Base-by-base conservation (phyloP, 1,140 invertebrate genomes). In the Chionoecetes opilio region DNA sequence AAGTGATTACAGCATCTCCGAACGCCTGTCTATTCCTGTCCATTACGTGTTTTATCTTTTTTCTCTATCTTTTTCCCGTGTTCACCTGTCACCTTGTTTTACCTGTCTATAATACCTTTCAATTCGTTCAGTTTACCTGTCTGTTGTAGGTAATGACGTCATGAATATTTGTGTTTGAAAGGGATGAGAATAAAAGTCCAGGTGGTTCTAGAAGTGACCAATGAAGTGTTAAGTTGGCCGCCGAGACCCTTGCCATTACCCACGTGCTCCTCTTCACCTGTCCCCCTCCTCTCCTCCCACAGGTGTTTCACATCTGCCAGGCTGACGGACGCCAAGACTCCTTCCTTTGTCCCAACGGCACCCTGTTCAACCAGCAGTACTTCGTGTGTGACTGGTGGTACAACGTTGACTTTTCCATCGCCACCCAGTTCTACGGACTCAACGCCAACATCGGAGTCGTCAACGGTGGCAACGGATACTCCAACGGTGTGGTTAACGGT, bases 311-410 rank as follows among this genome's bases (percentile, higher is more conserved):
- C 46, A 91, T 91, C 89, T 91, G 89, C 31, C 89, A 91, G 29
- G 89, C 46, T 34, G 89, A 75, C 34, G 89, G 89, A 9, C 53
- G 89, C 46, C 53, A 34, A 31, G 53, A 91, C 89, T 91, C 89
- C 34, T 91, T 91, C 89, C 89, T 91, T 2, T 91, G 89, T 35
- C 89, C 89, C 89, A 91, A 91, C 89, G 89, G 89, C 29, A 91
- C 89, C 89, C n/a, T 91, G 35, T 91, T 91, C 89, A 91, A 91
- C 89, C 89, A 91, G 89, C 89, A 91, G 89, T 91, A 91, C 53
- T 91, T 91, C 53, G 89, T 91, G 89, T 91, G 89, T 91, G 89
- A 91, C 89, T 91, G 89, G 89, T 91, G 89, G 89, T 91, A 75
- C 89, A 91, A 91, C 89, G 63, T 91, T 32, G 89, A 91, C 89